These are phyloP conservation scores for Palythoa grandiflora DNA, from an alignment of 92 coral and sea anemone species.

Conservation along the genomic window DNA sequence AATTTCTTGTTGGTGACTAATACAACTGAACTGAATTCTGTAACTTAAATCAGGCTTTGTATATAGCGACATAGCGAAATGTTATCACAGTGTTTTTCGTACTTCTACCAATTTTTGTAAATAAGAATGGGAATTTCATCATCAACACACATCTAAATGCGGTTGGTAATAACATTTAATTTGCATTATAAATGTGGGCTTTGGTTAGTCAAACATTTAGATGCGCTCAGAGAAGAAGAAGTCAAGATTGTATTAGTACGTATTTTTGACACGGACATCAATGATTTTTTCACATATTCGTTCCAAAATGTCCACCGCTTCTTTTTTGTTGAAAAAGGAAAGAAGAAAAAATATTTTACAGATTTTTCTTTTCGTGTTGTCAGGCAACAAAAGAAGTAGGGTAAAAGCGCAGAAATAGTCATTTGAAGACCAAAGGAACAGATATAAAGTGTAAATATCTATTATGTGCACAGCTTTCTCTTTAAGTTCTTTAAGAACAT, in stretches of 20 bases:
- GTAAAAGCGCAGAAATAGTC: slow-evolving; percentile 9
- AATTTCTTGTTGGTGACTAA: not conserved
- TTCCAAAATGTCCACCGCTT: not conserved
- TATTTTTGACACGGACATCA: not conserved
- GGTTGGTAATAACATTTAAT: not conserved
- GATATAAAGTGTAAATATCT: slow-evolving; percentile 13
- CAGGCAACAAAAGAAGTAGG: slow-evolving; percentile 20
- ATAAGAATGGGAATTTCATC: not conserved
- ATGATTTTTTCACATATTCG: not conserved
- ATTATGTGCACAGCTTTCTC: slow-evolving; percentile 37
- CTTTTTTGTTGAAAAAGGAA: not conserved
- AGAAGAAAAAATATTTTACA: not conserved
- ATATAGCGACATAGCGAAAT: not conserved
- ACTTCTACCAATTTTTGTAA: not conserved
- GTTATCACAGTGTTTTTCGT: not conserved
- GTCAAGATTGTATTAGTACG: not conserved
- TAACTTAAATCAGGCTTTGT: too few species aligned
- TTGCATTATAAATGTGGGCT: not conserved
- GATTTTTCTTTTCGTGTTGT: not conserved
- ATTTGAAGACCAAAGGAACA: slow-evolving; percentile 22
- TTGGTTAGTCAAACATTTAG: too few species aligned
- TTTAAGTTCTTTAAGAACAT: slow-evolving; percentile 47
- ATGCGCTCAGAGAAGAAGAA: not conserved
- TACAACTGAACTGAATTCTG: too few species aligned
- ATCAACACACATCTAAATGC: not conserved